phyloP scores from a whole-genome alignment of 2,113 vertebrate species.

The Saguinus midas region DNA sequence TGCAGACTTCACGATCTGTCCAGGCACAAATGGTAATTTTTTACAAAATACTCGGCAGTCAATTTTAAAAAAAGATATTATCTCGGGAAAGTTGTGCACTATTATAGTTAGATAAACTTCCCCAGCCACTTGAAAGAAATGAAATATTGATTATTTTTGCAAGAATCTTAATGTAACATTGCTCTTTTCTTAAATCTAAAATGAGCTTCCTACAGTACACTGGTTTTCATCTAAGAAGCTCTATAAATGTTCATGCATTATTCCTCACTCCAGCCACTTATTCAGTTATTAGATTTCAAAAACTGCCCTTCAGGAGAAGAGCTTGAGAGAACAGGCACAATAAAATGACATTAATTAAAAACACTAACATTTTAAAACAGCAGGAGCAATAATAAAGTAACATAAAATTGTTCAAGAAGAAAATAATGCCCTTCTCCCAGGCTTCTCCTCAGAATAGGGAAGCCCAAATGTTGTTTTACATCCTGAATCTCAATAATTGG shows the following conservation, averaged over 20 bases:
- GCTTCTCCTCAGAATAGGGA: neutral
- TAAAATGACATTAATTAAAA: constrained; percentile 75
- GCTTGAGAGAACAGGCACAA: constrained; percentile 49
- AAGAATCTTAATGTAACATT: constrained; percentile 54
- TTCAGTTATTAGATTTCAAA: constrained; percentile 68
- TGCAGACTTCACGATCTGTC: neutral
- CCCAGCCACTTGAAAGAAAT: constrained; percentile 68
- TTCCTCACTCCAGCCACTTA: constrained; percentile 31
- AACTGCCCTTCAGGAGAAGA: constrained; percentile 67
- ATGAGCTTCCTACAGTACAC: constrained; percentile 35
- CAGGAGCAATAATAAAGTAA: constrained; percentile 57
- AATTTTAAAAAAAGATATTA: constrained; percentile 69
- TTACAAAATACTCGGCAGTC: constrained; percentile 29
- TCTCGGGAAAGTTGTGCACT: constrained; percentile 46
- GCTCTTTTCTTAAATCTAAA: constrained; percentile 69
- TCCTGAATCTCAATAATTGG: constrained; percentile 15
- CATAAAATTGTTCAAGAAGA: constrained; percentile 72
- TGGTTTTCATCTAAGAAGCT: constrained; percentile 57
- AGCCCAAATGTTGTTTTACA: constrained; percentile 41
- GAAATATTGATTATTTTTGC: constrained; percentile 75
- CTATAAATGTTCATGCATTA: constrained; percentile 63
- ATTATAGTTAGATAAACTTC: constrained; percentile 59
- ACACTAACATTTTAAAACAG: constrained; percentile 73
- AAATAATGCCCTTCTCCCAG: constrained; percentile 53
- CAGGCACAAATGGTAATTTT: constrained; percentile 38